phyloP scores from a whole-genome alignment of 2,797 vertebrate genomes.

The Betta splendens region DNA sequence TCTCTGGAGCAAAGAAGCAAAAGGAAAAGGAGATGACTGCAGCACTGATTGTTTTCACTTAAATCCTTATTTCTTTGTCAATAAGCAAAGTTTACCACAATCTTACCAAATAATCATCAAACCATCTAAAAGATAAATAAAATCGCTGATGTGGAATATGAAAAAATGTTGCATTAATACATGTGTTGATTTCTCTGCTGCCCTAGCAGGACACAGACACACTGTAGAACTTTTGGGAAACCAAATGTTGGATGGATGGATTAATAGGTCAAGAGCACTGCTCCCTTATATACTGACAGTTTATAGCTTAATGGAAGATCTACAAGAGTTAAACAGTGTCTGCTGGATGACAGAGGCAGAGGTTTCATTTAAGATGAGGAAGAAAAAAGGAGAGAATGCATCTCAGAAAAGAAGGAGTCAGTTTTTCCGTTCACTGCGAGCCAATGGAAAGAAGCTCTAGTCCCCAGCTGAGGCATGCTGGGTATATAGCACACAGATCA shows the following conservation, averaged over 20 bases:
- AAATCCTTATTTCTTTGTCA: neutral
- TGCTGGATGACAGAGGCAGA: slow-evolving; percentile 51
- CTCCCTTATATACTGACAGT: slow-evolving; percentile 22
- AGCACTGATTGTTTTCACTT: no score
- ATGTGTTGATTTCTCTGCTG: no score
- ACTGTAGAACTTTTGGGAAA: neutral
- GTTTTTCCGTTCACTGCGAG: slow-evolving; percentile 74
- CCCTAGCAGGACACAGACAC: neutral
- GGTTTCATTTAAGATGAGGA: slow-evolving; percentile 56
- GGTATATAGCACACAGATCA: slow-evolving; percentile 50
- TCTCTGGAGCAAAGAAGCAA: slow-evolving; percentile 39
- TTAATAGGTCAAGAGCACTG: slow-evolving; percentile 21
- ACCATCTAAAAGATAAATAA: no score
- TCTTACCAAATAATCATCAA: no score
- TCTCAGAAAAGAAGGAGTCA: slow-evolving; percentile 69
- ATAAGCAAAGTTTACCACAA: no score
- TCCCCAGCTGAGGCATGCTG: slow-evolving; percentile 64
- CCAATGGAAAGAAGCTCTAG: slow-evolving; percentile 78
- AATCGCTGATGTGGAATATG: no score
- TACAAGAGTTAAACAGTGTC: slow-evolving; percentile 53
- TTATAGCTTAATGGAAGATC: slow-evolving; percentile 59
- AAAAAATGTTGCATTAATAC: no score
- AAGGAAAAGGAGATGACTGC: slow-evolving; percentile 59
- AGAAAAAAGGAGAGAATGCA: slow-evolving; percentile 51
- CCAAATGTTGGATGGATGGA: neutral